A percentile compares a stretch with the other conserved stretches of the same genome.
These are phyloP conservation scores for Columba janthina DNA, from an alignment of 2,113 vertebrate genomes.

Conservation along the genomic window DNA sequence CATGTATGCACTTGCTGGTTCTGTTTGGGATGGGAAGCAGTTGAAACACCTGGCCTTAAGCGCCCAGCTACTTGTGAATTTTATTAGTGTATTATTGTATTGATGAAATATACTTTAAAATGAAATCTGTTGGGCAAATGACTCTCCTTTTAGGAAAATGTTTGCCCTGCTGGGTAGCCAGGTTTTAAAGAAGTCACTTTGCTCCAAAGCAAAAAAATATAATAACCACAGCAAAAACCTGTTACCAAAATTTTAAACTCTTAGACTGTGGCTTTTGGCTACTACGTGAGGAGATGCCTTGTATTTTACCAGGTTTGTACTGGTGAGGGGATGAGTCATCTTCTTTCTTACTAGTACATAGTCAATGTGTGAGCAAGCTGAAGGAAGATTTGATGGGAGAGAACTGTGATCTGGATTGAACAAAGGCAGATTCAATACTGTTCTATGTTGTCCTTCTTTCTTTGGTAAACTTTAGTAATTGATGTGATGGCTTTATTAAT, in stretches of 20 bases:
- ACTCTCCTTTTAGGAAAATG: not conserved
- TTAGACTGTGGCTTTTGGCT: not conserved
- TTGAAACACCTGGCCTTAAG: not conserved
- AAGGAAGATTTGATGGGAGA: not conserved
- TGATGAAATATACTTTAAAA: not conserved
- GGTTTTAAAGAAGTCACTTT: not conserved
- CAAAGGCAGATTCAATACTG: not conserved
- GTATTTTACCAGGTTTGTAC: not conserved
- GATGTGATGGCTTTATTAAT: not conserved
- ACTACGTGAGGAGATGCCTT: not conserved
- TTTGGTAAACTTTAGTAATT: not conserved
- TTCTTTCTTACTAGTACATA: not conserved
- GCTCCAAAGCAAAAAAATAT: not conserved
- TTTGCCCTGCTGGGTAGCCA: not conserved
- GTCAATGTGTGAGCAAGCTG: not conserved
- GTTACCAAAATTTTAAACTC: not conserved
- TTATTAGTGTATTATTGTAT: not conserved
- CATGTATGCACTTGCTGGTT: not conserved
- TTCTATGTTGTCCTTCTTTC: not conserved
- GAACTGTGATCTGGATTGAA: not conserved
- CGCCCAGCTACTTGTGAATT: not conserved
- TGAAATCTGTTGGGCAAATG: not conserved
- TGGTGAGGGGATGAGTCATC: not conserved
- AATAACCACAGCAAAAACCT: not conserved
- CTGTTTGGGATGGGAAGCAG: not conserved